phyloP scores from a whole-genome alignment of 2,113 vertebrate species.

The Sinosuthora webbiana region DNA sequence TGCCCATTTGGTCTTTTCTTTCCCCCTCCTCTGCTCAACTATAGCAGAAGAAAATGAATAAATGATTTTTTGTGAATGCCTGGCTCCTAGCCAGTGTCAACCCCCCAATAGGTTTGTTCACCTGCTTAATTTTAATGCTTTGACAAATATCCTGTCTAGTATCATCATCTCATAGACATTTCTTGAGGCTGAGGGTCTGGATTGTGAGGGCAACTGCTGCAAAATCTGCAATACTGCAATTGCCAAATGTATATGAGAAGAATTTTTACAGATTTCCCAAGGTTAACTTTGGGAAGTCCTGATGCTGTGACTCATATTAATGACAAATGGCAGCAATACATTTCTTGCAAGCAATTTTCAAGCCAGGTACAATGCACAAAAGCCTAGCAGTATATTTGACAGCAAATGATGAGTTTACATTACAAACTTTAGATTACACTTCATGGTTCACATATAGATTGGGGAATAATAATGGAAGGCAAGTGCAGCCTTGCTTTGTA shows the following conservation, averaged over 20 bases:
- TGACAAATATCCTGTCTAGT: neutral
- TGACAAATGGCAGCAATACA: slow-evolving; percentile 40
- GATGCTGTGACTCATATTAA: slow-evolving; percentile 18
- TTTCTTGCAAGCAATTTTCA: slow-evolving; percentile 37
- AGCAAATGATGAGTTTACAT: neutral
- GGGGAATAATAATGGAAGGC: neutral
- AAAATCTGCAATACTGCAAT: neutral
- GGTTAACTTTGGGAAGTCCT: neutral
- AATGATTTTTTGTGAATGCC: neutral
- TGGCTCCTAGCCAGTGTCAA: neutral
- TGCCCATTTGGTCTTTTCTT: neutral
- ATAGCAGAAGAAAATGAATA: neutral
- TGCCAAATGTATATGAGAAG: slow-evolving; percentile 21
- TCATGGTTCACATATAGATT: neutral
- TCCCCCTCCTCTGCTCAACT: neutral
- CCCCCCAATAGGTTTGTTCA: neutral
- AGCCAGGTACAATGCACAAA: neutral
- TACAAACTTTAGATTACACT: neutral
- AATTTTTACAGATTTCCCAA: slow-evolving; percentile 63
- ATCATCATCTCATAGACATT: neutral
- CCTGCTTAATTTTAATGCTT: neutral
- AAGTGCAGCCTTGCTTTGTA: neutral
- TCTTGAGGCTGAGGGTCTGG: neutral
- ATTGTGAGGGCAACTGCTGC: neutral
- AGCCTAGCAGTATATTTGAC: neutral